Evolutionary conservation across 1,140 invertebrate genomes (phyloP).

Genomic region (Chironomus striatipennis): DNA sequence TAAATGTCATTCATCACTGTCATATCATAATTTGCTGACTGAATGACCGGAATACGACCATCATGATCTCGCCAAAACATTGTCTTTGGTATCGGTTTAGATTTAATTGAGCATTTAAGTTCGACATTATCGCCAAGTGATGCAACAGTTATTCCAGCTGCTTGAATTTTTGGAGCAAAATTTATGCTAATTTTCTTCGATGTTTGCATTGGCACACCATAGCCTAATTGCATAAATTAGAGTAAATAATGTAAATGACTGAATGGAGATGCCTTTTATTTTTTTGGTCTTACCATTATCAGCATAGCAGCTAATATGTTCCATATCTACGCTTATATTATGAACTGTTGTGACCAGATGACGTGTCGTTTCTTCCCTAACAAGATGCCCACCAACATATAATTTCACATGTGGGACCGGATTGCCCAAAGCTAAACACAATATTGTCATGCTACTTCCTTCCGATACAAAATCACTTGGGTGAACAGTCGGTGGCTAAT

Average conservation of each 20-base stretch:
- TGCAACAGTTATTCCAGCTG: constrained; percentile 63
- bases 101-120: constrained; percentile 64
- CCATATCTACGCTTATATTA: constrained; percentile 72
- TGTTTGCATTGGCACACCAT: constrained; percentile 73
- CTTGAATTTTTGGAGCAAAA: constrained; percentile 63
- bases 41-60: constrained; percentile 58
- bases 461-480: constrained; percentile 71
- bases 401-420: constrained; percentile 73
- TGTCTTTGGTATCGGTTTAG: constrained; percentile 66
- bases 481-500: constrained; percentile 68
- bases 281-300: constrained; percentile 53
- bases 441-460: constrained; percentile 71
- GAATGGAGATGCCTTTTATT: not conserved
- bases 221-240: constrained; percentile 31
- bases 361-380: constrained; percentile 63
- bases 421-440: constrained; percentile 72
- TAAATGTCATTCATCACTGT: constrained; percentile 39
- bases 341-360: constrained; percentile 74
- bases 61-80: constrained; percentile 68
- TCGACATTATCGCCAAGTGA: constrained; percentile 59
- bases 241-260: not conserved
- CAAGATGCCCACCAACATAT: constrained; percentile 56
- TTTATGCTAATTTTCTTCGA: constrained; percentile 65
- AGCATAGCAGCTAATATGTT: constrained; percentile 73
- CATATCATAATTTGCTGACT: constrained; percentile 63